These are phyloP conservation scores for Macrotrachela quadricornifera DNA, from an alignment of 1,140 invertebrate genomes.

Conservation along the genomic window DNA sequence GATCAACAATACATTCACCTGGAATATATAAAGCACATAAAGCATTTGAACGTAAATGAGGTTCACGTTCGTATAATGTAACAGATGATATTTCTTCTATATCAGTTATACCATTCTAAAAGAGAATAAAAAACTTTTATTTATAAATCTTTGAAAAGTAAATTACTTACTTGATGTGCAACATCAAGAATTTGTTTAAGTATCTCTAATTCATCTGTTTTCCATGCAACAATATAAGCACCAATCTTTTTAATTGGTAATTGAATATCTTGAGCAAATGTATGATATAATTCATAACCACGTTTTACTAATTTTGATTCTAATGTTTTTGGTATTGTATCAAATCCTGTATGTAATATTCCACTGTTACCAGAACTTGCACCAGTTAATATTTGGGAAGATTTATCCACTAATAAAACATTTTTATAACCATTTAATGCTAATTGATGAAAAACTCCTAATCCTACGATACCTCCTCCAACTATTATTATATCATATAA, in stretches of 20 bases:
- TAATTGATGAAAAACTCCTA: constrained; percentile 15
- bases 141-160: too few species aligned
- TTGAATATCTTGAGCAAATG: constrained; percentile 18
- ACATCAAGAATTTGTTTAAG: constrained; percentile 1
- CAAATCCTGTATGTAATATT: too few species aligned
- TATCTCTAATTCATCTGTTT: constrained; percentile 7
- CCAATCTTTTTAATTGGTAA: constrained; percentile 11
- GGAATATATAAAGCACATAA: constrained; percentile 15
- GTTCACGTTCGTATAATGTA: constrained; percentile 13
- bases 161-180: neutral
- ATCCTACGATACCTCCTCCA: constrained; percentile 19
- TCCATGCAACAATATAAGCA: constrained; percentile 3
- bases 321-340: too few species aligned
- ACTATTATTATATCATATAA: constrained; percentile 14
- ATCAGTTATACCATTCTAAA: neutral
- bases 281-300: constrained; percentile 12
- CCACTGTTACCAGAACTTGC: constrained; percentile 19
- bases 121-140: neutral
- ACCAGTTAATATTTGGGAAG: constrained; percentile 13
- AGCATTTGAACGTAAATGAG: constrained; percentile 10
- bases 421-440: constrained; percentile 13
- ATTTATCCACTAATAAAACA: constrained; percentile 15
- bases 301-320: constrained; percentile 12
- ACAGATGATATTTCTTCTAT: constrained; percentile 8
- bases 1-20: constrained; percentile 14